Conservation (phyloP, 2,797 vertebrate species). For the Danionella dracula region DNA sequence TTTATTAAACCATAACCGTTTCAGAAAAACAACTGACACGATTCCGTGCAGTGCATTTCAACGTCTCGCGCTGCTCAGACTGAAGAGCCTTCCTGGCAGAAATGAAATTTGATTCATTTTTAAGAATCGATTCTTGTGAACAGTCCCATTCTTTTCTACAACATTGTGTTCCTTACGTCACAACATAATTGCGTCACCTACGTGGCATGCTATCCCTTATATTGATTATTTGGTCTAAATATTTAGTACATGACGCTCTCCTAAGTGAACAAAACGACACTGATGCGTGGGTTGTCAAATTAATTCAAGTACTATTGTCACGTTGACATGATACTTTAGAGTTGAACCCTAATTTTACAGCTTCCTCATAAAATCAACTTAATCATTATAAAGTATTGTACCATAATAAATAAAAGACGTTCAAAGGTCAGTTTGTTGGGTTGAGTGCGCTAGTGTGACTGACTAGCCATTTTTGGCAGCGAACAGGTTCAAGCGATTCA, state of each 20-base stretch:
- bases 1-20: not conserved
- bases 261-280: too few species aligned
- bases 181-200: not conserved
- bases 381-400: too few species aligned
- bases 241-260: too few species aligned
- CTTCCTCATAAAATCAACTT: too few species aligned
- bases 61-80: not conserved
- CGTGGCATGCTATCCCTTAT: not conserved
- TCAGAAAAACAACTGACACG: not conserved
- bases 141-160: not conserved
- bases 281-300: too few species aligned
- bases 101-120: not conserved
- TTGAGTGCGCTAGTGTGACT: not conserved
- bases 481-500: constrained; percentile 1
- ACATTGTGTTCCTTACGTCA: not conserved
- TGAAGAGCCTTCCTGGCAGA: not conserved
- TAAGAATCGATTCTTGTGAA: not conserved
- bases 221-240: too few species aligned
- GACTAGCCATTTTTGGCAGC: not conserved
- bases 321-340: too few species aligned
- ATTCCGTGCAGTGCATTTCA: not conserved
- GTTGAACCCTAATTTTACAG: too few species aligned
- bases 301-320: too few species aligned
- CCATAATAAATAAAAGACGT: too few species aligned
- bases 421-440: too few species aligned